A percentile compares a stretch with the other conserved stretches of the same genome.
Evolutionary conservation across 2,888 invertebrate species (phyloP).

Genomic region (Amblyjoppa proteus): DNA sequence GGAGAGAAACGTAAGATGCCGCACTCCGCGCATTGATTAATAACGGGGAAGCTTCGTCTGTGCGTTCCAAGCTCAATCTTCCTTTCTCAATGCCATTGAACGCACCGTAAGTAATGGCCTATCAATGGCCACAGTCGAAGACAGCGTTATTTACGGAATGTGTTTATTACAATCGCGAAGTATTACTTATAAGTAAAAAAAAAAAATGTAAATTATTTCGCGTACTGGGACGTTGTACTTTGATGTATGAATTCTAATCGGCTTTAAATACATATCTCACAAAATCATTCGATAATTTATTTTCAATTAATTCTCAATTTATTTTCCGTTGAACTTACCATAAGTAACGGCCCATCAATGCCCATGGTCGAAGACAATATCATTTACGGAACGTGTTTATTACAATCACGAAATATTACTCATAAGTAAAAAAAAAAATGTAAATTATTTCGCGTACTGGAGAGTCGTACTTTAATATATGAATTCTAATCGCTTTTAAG

Average conservation of each 20-base stretch:
- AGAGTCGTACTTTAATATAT: no score
- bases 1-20: constrained; percentile 70
- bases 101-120: constrained; percentile 6
- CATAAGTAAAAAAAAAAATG: no score
- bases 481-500: no score
- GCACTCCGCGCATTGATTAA: constrained; percentile 74
- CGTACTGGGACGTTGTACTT: no score
- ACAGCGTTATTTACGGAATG: neutral
- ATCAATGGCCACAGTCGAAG: constrained; percentile 15
- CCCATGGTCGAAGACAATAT: constrained; percentile 3
- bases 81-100: constrained; percentile 70
- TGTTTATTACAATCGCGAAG: neutral
- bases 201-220: no score
- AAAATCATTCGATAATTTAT: no score
- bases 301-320: no score
- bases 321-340: constrained; percentile 35
- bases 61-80: constrained; percentile 66
- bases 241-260: no score
- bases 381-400: neutral
- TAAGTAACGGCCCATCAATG: constrained; percentile 8
- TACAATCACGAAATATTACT: neutral
- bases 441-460: no score
- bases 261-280: no score
- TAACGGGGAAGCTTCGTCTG: constrained; percentile 76
- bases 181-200: neutral